These are phyloP conservation scores for Craniophora ligustri DNA, from an alignment of 2,888 invertebrate genomes.

Conservation along the genomic window DNA sequence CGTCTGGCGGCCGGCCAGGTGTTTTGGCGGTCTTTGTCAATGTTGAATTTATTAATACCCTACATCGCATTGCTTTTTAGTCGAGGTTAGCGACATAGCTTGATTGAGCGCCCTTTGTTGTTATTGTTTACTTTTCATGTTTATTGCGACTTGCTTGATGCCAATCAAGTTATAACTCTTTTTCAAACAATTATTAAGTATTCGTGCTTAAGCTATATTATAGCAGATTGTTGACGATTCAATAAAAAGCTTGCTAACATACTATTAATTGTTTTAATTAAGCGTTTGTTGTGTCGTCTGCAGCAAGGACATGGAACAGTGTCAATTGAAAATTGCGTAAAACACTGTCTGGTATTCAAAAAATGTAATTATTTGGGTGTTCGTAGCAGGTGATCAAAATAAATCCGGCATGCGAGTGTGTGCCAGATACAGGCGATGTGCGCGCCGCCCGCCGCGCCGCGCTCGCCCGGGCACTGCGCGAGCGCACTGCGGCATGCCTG, in stretches of 20 bases:
- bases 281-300: conserved; percentile 7
- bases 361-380: conserved; percentile 79
- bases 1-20: conserved; percentile 79
- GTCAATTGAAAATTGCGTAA: conserved; percentile 72
- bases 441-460: conserved; percentile 26
- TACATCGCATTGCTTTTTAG: conserved; percentile 72
- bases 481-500: conserved; percentile 22
- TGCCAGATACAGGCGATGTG: conserved; percentile 65
- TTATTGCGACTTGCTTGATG: conserved; percentile 23
- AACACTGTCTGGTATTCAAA: conserved; percentile 80
- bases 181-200: conserved; percentile 17
- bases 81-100: conserved; percentile 75
- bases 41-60: conserved; percentile 87
- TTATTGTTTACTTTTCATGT: conserved; percentile 25
- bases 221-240: conserved; percentile 3
- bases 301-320: conserved; percentile 52
- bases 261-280: neutral
- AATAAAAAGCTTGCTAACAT: conserved; percentile 5
- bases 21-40: conserved; percentile 89
- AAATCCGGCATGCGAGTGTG: conserved; percentile 70
- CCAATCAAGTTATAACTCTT: conserved; percentile 23
- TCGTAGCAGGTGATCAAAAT: conserved; percentile 75
- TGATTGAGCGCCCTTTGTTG: conserved; percentile 39
- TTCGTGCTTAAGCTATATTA: conserved; percentile 15
- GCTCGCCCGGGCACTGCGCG: conserved; percentile 54